Evolutionary conservation across 2,888 invertebrate species (phyloP).

Genomic region (Cryptus viduatorius): DNA sequence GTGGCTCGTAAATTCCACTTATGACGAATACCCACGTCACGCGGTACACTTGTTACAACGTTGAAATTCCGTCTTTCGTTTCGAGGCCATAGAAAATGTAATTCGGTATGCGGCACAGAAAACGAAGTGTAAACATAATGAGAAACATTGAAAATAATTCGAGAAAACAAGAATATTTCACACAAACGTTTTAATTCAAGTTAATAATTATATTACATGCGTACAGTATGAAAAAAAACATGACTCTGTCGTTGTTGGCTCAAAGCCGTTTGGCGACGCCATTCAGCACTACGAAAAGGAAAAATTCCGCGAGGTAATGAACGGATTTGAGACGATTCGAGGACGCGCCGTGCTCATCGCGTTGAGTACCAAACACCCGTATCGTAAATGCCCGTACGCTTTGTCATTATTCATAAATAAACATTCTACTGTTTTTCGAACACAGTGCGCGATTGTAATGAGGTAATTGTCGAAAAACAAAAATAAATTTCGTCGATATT

Average conservation of each 20-base stretch:
- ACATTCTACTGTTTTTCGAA: constrained; percentile 9
- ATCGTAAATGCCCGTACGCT: constrained; percentile 21
- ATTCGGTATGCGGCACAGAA: not conserved
- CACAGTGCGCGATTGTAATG: constrained; percentile 10
- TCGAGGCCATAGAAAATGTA: not conserved
- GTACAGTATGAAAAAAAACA: constrained; percentile 77
- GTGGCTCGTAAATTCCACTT: constrained; percentile 25
- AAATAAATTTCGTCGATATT: constrained; percentile 13
- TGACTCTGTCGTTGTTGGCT: constrained; percentile 33
- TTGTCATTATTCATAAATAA: constrained; percentile 2
- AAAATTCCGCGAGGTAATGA: not conserved
- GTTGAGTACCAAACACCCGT: constrained; percentile 23
- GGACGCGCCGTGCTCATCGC: no score
- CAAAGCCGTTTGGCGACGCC: constrained; percentile 31
- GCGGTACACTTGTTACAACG: not conserved
- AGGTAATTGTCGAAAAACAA: not conserved
- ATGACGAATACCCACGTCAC: constrained; percentile 11
- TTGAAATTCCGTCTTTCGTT: not conserved
- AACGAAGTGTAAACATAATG: constrained; percentile 1
- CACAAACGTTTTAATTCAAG: constrained; percentile 75
- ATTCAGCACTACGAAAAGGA: not conserved
- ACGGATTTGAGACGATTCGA: not conserved
- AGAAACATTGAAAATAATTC: not conserved
- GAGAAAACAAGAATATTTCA: constrained; percentile 31
- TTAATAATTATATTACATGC: constrained; percentile 76